A percentile compares a stretch with the other conserved stretches of the same genome.
Evolutionary conservation across 2,888 invertebrate genomes (phyloP).

Genomic region (Subacronicta megacephala): DNA sequence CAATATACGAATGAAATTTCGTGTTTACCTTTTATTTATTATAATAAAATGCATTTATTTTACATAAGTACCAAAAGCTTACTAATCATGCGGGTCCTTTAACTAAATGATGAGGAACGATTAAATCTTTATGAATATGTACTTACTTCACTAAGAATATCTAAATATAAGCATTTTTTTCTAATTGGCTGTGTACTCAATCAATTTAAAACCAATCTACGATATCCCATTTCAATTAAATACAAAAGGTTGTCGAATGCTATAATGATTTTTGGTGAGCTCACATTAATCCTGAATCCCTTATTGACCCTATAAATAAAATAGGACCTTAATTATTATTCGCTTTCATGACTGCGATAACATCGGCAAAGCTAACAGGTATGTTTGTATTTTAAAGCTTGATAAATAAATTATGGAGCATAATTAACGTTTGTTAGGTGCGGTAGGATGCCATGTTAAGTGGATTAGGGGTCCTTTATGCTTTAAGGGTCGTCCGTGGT

Average conservation of each 20-base stretch:
- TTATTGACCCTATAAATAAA: not conserved
- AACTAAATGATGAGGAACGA: too few species aligned
- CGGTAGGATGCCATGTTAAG: constrained; percentile 39
- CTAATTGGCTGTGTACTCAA: too few species aligned
- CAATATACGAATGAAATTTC: too few species aligned
- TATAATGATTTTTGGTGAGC: not conserved
- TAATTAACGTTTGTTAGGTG: constrained; percentile 42
- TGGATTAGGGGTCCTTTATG: constrained; percentile 54
- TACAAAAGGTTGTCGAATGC: not conserved
- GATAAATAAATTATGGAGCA: constrained; percentile 56
- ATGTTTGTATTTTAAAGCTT: constrained; percentile 31
- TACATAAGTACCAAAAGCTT: too few species aligned
- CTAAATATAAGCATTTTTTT: too few species aligned
- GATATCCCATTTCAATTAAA: too few species aligned
- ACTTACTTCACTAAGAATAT: too few species aligned
- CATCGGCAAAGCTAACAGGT: constrained; percentile 12
- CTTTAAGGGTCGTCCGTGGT: constrained; percentile 23
- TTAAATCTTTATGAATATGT: too few species aligned
- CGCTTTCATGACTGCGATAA: constrained; percentile 9
- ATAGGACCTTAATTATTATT: constrained; percentile 14
- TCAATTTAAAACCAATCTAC: too few species aligned
- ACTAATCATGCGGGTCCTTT: too few species aligned
- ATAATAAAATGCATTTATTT: too few species aligned
- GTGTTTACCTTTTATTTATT: too few species aligned
- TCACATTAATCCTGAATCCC: not conserved